These are phyloP conservation scores for Forbesichthys agassizii DNA, from an alignment of 2,113 vertebrate genomes.

Conservation along the genomic window DNA sequence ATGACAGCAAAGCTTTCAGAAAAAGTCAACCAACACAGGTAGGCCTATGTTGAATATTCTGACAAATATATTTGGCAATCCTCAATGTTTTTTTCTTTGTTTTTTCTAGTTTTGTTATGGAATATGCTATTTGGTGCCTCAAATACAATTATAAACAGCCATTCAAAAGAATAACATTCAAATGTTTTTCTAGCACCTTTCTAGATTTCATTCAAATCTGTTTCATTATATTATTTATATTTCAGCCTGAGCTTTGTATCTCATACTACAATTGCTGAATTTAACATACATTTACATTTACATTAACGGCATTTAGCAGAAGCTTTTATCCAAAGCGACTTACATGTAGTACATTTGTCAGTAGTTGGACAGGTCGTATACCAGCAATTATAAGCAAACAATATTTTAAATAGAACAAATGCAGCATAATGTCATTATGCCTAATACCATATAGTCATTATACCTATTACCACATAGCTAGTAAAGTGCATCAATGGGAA, in stretches of 20 bases:
- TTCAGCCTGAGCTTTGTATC: background rate
- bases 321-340: no score
- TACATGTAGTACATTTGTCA: no score
- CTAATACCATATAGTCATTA: no score
- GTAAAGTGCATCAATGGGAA: background rate
- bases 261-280: background rate
- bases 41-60: background rate
- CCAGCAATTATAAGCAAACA: no score
- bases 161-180: constrained; percentile 12
- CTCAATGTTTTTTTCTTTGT: background rate
- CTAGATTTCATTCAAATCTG: constrained; percentile 36
- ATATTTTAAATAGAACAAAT: no score
- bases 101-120: constrained; percentile 11
- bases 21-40: constrained; percentile 31
- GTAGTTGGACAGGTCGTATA: no score
- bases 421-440: no score
- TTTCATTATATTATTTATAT: background rate
- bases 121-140: background rate
- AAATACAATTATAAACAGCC: constrained; percentile 6
- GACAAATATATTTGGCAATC: background rate
- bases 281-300: background rate
- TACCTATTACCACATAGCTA: no score
- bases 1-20: constrained; percentile 21
- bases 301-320: no score
- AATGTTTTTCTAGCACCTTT: constrained; percentile 22